Base-by-base conservation (phyloP, 1,140 invertebrate genomes). In the Cherax destructor region DNA sequence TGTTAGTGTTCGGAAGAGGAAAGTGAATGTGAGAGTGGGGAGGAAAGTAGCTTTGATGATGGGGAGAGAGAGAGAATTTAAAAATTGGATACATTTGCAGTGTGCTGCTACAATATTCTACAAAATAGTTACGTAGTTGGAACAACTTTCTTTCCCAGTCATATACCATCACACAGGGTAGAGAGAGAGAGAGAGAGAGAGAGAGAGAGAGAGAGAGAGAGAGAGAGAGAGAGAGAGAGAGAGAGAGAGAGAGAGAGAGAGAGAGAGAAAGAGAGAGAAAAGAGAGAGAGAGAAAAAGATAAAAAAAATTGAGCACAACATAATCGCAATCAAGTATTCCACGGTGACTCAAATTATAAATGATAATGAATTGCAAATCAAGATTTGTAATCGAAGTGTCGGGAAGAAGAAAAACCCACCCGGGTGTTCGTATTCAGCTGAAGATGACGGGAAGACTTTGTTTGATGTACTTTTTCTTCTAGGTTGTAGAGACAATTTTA, bases 261-360 rank as follows among this genome's bases (percentile, higher is more conserved):
- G 61, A 41, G 65, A 47, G 47, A 21, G 41, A 21, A 16, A 13
- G 30, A 24, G 13, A 56, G 81, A 10, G 65, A 50, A n/a, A 18
- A 52, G 30, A 77, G n/a, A 83, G 24, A 59, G 56, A 83, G 24
- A 59, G 69, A n/a, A 49, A 83, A 69, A 47, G 76, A 59, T 30
- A 78, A 30, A 81, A 56, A 21, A 50, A 47, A 10, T 65, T 76
- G 24, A 74, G 24, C 79, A 77, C 81, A 74, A 84, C 88, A 84
- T 90, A 78, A 90, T 90, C 81, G 80, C 88, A 90, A 90, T 90
- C 88, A 90, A 90, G 83, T 90, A 90, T 90, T 90, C 88, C 80
- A 69, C 21, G 49, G 72, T 21, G 81, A 59, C 88, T 90, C 80
- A 90, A 90, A 90, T 90, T 90, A 90, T 90, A 77, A 90, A 90